Evolutionary conservation across 2,113 vertebrate species (phyloP).

Genomic region (Elgaria multicarinata): DNA sequence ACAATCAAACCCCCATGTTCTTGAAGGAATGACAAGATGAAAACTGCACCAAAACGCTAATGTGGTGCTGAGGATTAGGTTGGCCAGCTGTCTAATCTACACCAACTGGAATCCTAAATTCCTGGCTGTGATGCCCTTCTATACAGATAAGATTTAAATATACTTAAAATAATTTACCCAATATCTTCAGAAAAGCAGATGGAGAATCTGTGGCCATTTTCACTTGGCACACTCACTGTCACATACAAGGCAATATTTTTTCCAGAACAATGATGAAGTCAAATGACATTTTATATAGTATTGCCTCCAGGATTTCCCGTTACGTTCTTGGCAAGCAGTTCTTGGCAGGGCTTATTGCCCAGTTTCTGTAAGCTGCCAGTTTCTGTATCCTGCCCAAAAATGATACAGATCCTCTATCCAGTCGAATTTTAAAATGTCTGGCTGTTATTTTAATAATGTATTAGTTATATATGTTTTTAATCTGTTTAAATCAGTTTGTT

Average conservation of each 20-base stretch:
- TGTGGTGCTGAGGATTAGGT: neutral
- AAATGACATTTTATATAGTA: slow-evolving; percentile 21
- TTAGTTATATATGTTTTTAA: no score
- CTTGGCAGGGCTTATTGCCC: slow-evolving; percentile 6
- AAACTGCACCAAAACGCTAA: neutral
- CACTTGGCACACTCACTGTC: neutral
- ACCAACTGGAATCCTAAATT: neutral
- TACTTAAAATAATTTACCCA: slow-evolving; percentile 39
- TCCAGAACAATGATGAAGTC: slow-evolving; percentile 32
- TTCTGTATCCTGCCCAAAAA: slow-evolving; percentile 29
- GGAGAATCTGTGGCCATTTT: slow-evolving; percentile 2
- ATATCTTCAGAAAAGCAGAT: slow-evolving; percentile 37
- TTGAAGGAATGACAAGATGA: neutral
- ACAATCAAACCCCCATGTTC: neutral
- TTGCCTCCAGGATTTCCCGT: neutral
- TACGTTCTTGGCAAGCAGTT: slow-evolving; percentile 27
- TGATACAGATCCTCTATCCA: neutral
- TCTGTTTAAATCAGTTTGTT: no score
- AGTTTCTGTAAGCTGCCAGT: neutral
- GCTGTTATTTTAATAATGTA: no score
- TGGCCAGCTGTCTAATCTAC: neutral
- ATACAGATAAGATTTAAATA: slow-evolving; percentile 33
- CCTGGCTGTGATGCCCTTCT: neutral
- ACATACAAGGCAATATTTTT: slow-evolving; percentile 14
- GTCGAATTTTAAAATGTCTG: no score